phyloP scores from a whole-genome alignment of 2,113 vertebrate genomes.

The Cathartes aura region DNA sequence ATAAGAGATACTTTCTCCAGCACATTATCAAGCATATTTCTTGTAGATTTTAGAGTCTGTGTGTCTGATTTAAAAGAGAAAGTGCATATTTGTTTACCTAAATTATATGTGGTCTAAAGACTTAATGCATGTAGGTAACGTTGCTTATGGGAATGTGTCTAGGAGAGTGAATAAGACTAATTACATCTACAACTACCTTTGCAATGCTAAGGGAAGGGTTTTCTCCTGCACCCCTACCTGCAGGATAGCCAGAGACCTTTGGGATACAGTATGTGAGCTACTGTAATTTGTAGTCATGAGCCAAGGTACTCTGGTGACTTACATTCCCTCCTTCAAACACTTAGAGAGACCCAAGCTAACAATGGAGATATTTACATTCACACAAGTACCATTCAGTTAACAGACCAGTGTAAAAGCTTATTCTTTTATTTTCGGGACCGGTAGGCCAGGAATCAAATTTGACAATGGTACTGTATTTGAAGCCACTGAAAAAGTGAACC shows the following conservation, averaged over 20 bases:
- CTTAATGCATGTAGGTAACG: rapidly evolving
- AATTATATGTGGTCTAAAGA: not conserved
- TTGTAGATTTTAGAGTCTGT: not conserved
- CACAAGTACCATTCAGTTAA: not conserved
- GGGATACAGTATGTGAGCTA: not conserved
- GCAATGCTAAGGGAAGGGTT: not conserved
- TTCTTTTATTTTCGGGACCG: not conserved
- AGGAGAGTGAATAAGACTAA: not conserved
- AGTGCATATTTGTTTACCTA: not conserved
- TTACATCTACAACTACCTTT: not conserved
- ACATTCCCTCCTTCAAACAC: not conserved
- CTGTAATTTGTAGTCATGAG: not conserved
- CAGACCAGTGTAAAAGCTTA: not conserved
- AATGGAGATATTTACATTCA: not conserved
- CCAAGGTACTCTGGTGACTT: not conserved
- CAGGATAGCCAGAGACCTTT: not conserved
- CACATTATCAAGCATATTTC: not conserved
- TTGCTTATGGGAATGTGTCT: not conserved
- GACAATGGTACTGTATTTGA: not conserved
- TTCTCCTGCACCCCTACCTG: not conserved
- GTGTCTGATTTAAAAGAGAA: not conserved
- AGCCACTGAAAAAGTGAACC: not conserved
- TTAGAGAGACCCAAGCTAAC: not conserved
- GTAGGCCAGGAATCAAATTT: not conserved
- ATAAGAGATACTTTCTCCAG: not conserved